Evolutionary conservation across 2,888 invertebrate species (phyloP).

Genomic region (Aleiodes leptofemur): DNA sequence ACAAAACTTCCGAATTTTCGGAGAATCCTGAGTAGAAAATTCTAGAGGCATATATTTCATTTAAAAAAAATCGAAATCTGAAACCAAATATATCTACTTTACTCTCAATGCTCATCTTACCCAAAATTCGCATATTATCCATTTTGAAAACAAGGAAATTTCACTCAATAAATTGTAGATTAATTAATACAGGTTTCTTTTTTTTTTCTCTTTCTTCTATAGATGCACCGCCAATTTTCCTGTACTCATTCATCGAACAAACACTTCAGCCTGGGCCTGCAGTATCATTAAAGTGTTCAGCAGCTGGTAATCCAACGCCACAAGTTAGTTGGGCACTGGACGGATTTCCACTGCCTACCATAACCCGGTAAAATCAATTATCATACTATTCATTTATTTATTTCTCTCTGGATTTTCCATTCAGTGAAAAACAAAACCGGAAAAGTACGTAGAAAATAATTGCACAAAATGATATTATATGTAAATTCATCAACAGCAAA

Average conservation of each 20-base stretch:
- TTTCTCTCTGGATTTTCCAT: not conserved
- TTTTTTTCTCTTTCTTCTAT: constrained; percentile 63
- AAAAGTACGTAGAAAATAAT: no score
- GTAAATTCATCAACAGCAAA: no score
- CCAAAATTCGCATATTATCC: no score
- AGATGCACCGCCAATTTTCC: constrained; percentile 86
- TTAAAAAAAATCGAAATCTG: no score
- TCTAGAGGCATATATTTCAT: no score
- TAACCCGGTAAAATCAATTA: constrained; percentile 69
- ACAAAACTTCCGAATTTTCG: no score
- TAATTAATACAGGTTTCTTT: constrained; percentile 12
- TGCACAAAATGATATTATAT: no score
- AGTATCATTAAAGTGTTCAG: constrained; percentile 86
- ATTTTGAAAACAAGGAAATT: no score
- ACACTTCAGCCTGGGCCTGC: constrained; percentile 87
- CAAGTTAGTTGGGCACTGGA: constrained; percentile 86
- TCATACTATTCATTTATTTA: not conserved
- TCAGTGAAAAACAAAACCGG: not conserved
- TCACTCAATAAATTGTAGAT: no score
- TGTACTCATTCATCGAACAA: constrained; percentile 87
- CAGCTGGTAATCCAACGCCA: constrained; percentile 86
- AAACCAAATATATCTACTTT: no score
- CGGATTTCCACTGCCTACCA: constrained; percentile 83
- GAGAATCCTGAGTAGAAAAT: no score
- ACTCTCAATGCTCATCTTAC: no score